These are phyloP conservation scores for Pelobates fuscus DNA, from an alignment of 2,113 vertebrate genomes.

Conservation along the genomic window DNA sequence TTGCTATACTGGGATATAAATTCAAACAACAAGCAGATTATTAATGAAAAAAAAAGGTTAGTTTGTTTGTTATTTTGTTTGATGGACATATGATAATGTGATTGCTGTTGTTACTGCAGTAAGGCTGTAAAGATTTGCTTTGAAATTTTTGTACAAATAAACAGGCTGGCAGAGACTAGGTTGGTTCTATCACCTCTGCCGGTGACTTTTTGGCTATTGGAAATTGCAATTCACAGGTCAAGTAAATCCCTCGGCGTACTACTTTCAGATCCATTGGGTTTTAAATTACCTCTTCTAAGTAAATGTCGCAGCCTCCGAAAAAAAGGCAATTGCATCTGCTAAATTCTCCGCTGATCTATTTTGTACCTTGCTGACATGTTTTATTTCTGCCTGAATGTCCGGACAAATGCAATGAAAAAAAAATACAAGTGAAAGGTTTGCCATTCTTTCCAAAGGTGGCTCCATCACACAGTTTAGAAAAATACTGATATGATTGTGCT, in stretches of 20 bases:
- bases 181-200: conserved; percentile 10
- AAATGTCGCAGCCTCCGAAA: conserved; percentile 47
- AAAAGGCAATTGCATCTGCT: conserved; percentile 51
- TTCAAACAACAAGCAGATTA: conserved; percentile 4
- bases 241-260: conserved; percentile 43
- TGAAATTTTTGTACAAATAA: conserved; percentile 25
- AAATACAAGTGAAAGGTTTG: conserved; percentile 29
- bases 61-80: too few species aligned
- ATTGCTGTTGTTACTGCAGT: not conserved
- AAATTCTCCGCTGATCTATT: conserved; percentile 49
- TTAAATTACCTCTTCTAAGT: conserved; percentile 49
- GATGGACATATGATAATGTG: not conserved
- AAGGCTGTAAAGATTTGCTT: conserved; percentile 5
- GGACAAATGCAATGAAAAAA: conserved; percentile 34
- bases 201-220: conserved; percentile 33
- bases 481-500: conserved; percentile 40
- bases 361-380: conserved; percentile 40
- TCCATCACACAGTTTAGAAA: conserved; percentile 38
- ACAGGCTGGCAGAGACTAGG: not conserved
- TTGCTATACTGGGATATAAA: not conserved
- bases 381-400: conserved; percentile 48
- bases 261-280: conserved; percentile 48
- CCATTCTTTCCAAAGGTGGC: conserved; percentile 25
- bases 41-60: not conserved
- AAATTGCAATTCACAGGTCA: conserved; percentile 49